Percentiles rank a stretch among this genome's conserved stretches.
Conservation (phyloP, 2,797 vertebrate species). For the Leucoraja ocellata region DNA sequence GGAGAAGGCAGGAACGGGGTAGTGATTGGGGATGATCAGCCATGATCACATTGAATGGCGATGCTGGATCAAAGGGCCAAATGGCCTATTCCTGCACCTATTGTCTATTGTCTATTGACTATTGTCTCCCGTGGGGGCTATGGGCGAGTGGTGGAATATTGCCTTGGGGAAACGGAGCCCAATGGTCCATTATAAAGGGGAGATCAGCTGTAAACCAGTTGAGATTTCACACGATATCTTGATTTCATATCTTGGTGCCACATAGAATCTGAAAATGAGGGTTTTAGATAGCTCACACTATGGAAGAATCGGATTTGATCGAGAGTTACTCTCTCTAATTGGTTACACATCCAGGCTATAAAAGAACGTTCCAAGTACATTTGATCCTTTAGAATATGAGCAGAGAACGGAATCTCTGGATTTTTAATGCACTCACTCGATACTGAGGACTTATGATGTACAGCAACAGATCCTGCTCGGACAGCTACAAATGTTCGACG, state of each 20-base stretch:
- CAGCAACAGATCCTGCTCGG: neutral
- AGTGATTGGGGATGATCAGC: no score
- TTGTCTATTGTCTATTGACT: no score
- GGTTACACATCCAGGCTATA: neutral
- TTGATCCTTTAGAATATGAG: neutral
- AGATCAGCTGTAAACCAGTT: neutral
- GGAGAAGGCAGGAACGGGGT: no score
- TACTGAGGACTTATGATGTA: neutral
- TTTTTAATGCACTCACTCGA: neutral
- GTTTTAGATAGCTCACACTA: neutral
- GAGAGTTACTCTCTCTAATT: neutral
- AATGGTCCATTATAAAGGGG: no score
- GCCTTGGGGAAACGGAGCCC: no score
- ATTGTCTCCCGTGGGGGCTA: no score
- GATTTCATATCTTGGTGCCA: neutral
- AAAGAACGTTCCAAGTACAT: neutral
- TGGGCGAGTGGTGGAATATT: no score
- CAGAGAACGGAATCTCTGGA: neutral
- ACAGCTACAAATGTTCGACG: slow-evolving; percentile 22
- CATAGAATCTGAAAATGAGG: neutral
- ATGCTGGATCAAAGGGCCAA: no score
- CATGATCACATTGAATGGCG: no score
- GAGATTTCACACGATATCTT: neutral
- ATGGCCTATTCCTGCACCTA: no score
- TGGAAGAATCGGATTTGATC: neutral